Evolutionary conservation across 2,888 invertebrate species (phyloP), one percentile per base, ranked within the genome.

Genomic region (Cataglyphis altisquamis): DNA sequence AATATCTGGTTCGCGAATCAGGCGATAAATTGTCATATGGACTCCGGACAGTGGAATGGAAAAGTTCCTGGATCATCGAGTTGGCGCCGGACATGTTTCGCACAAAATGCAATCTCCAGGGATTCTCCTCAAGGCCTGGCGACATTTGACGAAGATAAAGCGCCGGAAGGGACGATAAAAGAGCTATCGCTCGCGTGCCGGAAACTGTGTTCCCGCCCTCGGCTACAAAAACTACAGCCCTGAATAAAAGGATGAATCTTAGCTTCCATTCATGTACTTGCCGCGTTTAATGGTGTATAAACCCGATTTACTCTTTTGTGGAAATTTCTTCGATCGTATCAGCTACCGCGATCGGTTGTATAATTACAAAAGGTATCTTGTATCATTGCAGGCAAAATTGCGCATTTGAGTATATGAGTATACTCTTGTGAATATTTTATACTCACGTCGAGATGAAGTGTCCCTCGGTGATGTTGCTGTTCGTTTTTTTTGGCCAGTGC

Each of bases 151-250:
- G 63, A 74, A 81, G 93, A 93, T 93, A 94, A 93, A 77, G 86
- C 91, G 90, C 89, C 92, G 94, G 94, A 94, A 94, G 88, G n/a
- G 8, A 90, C 91, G 94, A 94, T 94, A 94, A 88, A 82, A 85
- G 85, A 87, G 89, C 91, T 93, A 94, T 93, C 93, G 87, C 92
- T 86, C 86, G 88, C 89, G 88, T 88, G 91, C 83, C 90, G 94
- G 94, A 94, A 94, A 91, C 91, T 90, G 91, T 90, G 90, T 91
- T 93, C 91, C 94, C 94, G 92, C 92, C 92, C 89, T 91, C 91
- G 82, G 80, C 73, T 80, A 62, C 63, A 52, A 60, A 66, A 12
- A 41, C 21, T 32, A 29, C 12, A 67, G n/a, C 52, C n/a, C 66
- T 73, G 68, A 62, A 73, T 36, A 10, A 36, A 62, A 73, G 25